phyloP scores from a whole-genome alignment of 2,113 vertebrate genomes.

The Menidia beryllina region DNA sequence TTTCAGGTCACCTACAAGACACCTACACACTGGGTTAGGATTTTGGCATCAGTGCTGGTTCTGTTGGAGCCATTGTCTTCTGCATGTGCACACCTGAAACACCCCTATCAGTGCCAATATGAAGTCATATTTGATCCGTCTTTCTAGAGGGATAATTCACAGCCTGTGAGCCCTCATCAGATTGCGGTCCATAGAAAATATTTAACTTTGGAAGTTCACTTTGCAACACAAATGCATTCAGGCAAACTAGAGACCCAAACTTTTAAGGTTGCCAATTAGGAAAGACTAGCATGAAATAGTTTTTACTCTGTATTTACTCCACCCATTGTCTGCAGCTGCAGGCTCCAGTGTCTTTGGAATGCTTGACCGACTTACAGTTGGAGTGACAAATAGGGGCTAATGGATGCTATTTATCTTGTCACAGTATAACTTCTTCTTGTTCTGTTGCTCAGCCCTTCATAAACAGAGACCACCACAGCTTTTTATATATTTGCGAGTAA shows the following conservation, averaged over 20 bases:
- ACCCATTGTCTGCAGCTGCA: conserved; percentile 7
- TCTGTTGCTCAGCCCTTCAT: conserved; percentile 39
- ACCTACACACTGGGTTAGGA: not conserved
- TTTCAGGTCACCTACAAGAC: not conserved
- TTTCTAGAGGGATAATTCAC: not conserved
- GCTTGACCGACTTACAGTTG: conserved; percentile 23
- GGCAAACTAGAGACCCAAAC: conserved; percentile 3
- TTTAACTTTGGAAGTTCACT: not conserved
- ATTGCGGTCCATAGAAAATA: not conserved
- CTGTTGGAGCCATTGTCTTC: not conserved
- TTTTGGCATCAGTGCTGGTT: not conserved
- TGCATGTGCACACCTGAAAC: not conserved
- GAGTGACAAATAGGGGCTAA: conserved; percentile 59
- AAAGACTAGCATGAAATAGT: conserved; percentile 7
- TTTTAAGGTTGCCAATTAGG: not conserved
- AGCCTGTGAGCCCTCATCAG: not conserved
- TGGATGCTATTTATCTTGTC: conserved; percentile 46
- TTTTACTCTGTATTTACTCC: not conserved
- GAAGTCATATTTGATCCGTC: not conserved
- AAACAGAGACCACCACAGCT: conserved; percentile 30
- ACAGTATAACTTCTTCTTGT: conserved; percentile 10
- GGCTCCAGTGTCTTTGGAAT: conserved; percentile 32
- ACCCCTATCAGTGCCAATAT: not conserved
- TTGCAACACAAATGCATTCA: conserved; percentile 9
- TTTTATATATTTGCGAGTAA: not conserved